Evolutionary conservation across 2,888 invertebrate genomes (phyloP).

Genomic region (Melinaea menophilus): DNA sequence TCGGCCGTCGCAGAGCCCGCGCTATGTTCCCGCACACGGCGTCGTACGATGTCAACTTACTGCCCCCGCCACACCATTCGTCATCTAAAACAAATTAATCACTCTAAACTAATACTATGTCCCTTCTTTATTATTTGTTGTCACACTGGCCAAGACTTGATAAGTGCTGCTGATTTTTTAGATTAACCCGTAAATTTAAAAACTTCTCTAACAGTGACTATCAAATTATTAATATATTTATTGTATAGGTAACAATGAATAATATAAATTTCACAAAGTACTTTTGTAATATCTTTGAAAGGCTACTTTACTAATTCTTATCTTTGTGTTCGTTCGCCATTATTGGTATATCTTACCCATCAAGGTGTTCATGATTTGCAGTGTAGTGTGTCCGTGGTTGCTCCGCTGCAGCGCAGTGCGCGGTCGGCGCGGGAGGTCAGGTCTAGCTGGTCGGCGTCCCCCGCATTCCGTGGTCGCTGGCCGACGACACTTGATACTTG

Average conservation of each 20-base stretch:
- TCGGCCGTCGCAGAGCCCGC: constrained; percentile 55
- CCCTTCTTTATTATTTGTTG: too few species aligned
- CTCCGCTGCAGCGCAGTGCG: constrained; percentile 52
- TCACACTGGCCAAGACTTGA: too few species aligned
- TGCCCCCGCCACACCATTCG: constrained; percentile 67
- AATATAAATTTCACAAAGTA: too few species aligned
- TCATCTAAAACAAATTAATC: constrained; percentile 46
- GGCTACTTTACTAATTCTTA: not conserved
- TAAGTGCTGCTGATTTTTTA: too few species aligned
- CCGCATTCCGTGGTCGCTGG: constrained; percentile 64
- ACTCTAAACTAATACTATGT: not conserved
- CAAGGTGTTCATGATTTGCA: constrained; percentile 63
- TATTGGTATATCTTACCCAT: constrained; percentile 47
- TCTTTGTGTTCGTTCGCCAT: not conserved
- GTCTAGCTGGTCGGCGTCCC: constrained; percentile 48
- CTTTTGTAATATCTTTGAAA: too few species aligned
- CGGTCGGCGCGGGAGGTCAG: constrained; percentile 49
- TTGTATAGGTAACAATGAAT: too few species aligned
- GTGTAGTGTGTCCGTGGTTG: constrained; percentile 47
- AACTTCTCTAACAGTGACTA: too few species aligned
- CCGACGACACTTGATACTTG: constrained; percentile 35
- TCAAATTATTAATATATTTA: too few species aligned
- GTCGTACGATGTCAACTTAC: constrained; percentile 64
- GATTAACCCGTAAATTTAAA: too few species aligned
- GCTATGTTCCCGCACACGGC: constrained; percentile 72